Conservation (phyloP, 2,888 invertebrate species). For the Mesochorus sp. region DNA sequence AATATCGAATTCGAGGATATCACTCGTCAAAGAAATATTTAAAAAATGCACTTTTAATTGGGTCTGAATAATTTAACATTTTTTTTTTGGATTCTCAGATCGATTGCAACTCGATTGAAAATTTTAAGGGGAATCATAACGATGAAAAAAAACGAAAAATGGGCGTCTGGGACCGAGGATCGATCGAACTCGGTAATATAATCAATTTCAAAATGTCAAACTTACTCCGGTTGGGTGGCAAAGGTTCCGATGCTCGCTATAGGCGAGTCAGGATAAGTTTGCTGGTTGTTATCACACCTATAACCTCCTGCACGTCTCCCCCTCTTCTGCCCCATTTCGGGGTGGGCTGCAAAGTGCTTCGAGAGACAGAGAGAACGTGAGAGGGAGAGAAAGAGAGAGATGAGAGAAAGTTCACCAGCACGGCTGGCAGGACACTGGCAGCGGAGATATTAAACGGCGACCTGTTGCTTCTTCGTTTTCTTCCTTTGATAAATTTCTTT, state of each 20-base stretch:
- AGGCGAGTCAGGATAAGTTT: slow-evolving; percentile 40
- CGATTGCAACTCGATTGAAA: too few relatives aligned
- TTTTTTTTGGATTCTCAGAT: too few relatives aligned
- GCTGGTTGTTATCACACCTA: slow-evolving; percentile 55
- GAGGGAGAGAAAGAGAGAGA: neutral
- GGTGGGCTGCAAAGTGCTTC: slow-evolving; percentile 45
- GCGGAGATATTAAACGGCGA: slow-evolving; percentile 60
- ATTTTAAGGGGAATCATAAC: neutral
- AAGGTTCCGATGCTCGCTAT: neutral
- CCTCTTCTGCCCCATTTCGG: slow-evolving; percentile 25
- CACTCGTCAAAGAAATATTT: too few relatives aligned
- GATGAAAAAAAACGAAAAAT: neutral
- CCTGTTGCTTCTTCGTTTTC: slow-evolving; percentile 63
- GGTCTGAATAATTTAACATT: too few relatives aligned
- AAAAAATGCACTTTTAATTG: too few relatives aligned
- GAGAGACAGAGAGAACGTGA: neutral
- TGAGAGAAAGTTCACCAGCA: too few relatives aligned
- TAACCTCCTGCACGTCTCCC: slow-evolving; percentile 12
- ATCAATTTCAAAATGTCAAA: slow-evolving; percentile 33
- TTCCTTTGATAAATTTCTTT: slow-evolving; percentile 61
- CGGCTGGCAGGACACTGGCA: slow-evolving; percentile 16
- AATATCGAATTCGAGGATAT: too few relatives aligned
- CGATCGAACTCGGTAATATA: slow-evolving; percentile 17
- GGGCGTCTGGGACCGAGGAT: neutral
- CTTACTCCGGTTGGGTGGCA: neutral